Evolutionary conservation across 2,113 vertebrate species (phyloP).

Genomic region (Candoia aspera): DNA sequence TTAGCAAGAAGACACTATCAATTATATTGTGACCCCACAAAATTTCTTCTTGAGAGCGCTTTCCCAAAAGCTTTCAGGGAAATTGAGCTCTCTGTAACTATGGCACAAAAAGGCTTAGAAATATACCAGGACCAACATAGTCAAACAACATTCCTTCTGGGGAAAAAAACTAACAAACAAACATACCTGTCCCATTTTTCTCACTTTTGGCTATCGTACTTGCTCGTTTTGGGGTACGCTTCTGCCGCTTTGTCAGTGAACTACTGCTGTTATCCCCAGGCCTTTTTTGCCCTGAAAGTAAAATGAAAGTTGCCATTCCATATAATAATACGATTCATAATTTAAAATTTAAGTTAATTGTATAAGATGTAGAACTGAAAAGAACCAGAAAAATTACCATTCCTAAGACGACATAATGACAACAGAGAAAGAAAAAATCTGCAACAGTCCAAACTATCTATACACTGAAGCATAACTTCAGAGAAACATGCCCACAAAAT

Average conservation of each 20-base stretch:
- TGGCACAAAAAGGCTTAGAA: accelerated
- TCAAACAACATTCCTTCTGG: neutral
- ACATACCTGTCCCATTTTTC: constrained; percentile 90
- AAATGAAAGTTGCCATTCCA: neutral
- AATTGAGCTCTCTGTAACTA: neutral
- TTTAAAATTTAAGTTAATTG: neutral
- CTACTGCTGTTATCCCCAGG: constrained; percentile 80
- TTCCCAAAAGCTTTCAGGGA: neutral
- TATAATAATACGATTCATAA: neutral
- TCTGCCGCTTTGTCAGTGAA: constrained; percentile 89
- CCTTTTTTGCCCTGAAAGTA: constrained; percentile 87
- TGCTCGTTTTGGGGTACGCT: constrained; percentile 90
- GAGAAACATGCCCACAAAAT: neutral
- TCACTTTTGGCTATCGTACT: constrained; percentile 82
- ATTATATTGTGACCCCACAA: neutral
- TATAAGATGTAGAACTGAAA: neutral
- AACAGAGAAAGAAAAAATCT: neutral
- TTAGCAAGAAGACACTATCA: neutral
- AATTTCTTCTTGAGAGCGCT: neutral
- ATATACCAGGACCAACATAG: accelerated
- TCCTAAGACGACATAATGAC: accelerated
- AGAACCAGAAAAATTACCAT: neutral
- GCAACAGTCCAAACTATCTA: neutral
- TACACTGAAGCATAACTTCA: neutral
- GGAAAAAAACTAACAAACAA: neutral